These are phyloP conservation scores for Diadegma fenestrale DNA, from an alignment of 2,888 invertebrate genomes.

Conservation along the genomic window DNA sequence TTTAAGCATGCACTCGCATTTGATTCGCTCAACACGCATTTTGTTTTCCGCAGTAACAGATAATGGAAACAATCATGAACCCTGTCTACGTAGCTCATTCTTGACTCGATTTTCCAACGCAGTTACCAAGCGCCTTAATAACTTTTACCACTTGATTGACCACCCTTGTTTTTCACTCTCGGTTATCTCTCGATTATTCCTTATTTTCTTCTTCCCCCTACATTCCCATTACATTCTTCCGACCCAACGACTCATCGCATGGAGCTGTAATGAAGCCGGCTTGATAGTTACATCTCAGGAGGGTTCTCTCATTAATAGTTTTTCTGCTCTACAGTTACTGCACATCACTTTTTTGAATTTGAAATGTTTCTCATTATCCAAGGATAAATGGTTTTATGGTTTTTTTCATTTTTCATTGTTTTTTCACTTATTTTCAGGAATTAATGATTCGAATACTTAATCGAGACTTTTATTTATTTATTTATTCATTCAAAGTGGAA, in stretches of 20 bases:
- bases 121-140: conserved; percentile 12
- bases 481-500: too few relatives aligned
- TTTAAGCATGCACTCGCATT: neutral
- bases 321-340: neutral
- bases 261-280: neutral
- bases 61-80: neutral
- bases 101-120: neutral
- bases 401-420: neutral
- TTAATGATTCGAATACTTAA: neutral
- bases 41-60: conserved; percentile 16
- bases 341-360: neutral
- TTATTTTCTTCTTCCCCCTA: neutral
- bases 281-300: conserved; percentile 10
- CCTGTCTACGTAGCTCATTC: neutral
- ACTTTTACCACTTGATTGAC: conserved; percentile 20
- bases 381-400: neutral
- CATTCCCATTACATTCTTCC: neutral
- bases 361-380: neutral
- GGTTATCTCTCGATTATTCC: conserved; percentile 2
- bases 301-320: conserved; percentile 11
- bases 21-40: neutral
- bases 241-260: conserved; percentile 1
- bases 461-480: neutral
- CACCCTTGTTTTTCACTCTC: conserved; percentile 6
- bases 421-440: neutral